Conservation (phyloP, 2,797 vertebrate species). For the Triplophysa yarkandensis region DNA sequence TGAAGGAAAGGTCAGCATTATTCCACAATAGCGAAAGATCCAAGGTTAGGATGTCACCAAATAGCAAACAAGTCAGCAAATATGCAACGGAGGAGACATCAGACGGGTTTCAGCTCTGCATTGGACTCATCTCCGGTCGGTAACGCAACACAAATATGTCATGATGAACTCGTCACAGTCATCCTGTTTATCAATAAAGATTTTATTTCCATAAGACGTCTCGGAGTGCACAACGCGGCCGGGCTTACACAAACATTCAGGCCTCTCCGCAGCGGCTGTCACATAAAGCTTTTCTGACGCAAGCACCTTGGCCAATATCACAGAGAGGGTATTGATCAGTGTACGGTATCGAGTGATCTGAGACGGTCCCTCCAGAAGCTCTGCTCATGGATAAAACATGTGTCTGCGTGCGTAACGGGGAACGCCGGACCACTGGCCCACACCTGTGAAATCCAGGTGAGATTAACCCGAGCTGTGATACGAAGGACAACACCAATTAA, state of each 20-base stretch:
- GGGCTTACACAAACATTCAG: slow-evolving; percentile 40
- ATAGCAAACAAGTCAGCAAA: not conserved
- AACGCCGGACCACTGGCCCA: not conserved
- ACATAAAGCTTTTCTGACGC: slow-evolving; percentile 25
- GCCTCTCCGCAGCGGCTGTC: slow-evolving; percentile 48
- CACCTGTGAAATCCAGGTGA: not conserved
- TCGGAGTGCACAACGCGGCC: slow-evolving; percentile 47
- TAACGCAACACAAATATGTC: slow-evolving; percentile 33
- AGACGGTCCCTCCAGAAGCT: slow-evolving; percentile 41
- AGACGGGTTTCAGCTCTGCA: not conserved
- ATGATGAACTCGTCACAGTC: slow-evolving; percentile 50
- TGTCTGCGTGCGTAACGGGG: not conserved
- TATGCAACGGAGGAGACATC: not conserved
- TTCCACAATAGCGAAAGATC: not conserved
- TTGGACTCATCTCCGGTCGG: not conserved
- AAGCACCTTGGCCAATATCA: slow-evolving; percentile 47
- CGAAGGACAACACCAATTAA: slow-evolving; percentile 39
- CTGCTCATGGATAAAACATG: slow-evolving; percentile 24
- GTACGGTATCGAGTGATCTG: slow-evolving; percentile 47
- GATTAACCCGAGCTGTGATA: slow-evolving; percentile 20
- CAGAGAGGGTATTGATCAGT: slow-evolving; percentile 52
- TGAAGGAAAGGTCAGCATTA: slow-evolving; percentile 21
- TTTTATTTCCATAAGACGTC: slow-evolving; percentile 51
- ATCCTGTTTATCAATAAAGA: slow-evolving; percentile 54
- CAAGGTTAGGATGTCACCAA: not conserved